phyloP scores from a whole-genome alignment of 2,797 vertebrate genomes.

The Phyllotis vaccarum region DNA sequence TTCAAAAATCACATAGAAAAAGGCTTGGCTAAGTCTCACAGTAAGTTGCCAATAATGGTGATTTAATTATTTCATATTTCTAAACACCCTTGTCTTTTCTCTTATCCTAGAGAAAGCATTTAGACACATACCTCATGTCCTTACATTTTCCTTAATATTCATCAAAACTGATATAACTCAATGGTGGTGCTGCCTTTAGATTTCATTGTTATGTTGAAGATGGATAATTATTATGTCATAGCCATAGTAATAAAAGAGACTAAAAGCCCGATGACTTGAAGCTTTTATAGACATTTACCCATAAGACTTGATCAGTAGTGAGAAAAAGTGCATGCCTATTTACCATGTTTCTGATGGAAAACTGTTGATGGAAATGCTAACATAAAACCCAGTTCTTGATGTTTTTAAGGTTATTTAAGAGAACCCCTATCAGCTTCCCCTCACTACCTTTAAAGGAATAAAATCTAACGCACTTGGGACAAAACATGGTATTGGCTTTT shows the following conservation, averaged over 20 bases:
- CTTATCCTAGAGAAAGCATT: conserved; percentile 14
- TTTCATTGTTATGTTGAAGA: neutral
- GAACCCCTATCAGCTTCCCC: neutral
- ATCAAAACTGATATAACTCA: neutral
- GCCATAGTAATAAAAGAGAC: neutral
- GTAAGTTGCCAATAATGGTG: conserved; percentile 52
- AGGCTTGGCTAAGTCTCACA: neutral
- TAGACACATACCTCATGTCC: neutral
- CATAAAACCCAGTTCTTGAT: conserved; percentile 32
- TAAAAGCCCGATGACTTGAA: conserved; percentile 20
- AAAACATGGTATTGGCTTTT: neutral
- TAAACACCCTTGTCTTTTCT: neutral
- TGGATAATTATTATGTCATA: neutral
- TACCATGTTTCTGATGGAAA: conserved; percentile 49
- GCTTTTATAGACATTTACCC: conserved; percentile 59
- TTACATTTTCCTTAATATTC: conserved; percentile 33
- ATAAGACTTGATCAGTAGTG: conserved; percentile 21
- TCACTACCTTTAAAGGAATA: conserved; percentile 35
- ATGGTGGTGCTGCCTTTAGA: neutral
- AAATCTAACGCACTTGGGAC: neutral
- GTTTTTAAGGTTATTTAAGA: conserved; percentile 41
- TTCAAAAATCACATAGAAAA: conserved; percentile 54
- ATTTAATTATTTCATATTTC: conserved; percentile 45
- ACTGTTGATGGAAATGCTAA: conserved; percentile 49
- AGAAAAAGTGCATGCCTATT: conserved; percentile 48